Conservation (phyloP, 2,797 vertebrate species). For the Pagetopsis macropterus region DNA sequence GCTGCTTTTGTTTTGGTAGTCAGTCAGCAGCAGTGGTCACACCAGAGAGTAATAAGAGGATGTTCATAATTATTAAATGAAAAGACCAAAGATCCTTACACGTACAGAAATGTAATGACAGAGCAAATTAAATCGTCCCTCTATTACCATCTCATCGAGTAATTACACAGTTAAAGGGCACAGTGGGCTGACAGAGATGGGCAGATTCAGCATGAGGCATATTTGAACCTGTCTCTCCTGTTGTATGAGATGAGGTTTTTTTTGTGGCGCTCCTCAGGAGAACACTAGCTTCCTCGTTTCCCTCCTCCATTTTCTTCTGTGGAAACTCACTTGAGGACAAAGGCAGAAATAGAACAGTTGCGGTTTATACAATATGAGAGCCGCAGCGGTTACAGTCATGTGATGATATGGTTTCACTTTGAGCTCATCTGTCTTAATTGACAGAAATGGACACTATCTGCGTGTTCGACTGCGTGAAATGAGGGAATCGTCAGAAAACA, state of each 20-base stretch:
- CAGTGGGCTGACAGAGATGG: conserved; percentile 58
- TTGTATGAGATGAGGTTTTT: conserved; percentile 32
- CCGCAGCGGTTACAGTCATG: conserved; percentile 24
- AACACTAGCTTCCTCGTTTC: conserved; percentile 39
- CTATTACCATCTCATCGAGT: conserved; percentile 71
- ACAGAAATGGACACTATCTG: conserved; percentile 56
- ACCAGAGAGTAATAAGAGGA: conserved; percentile 61
- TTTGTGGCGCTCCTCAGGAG: conserved; percentile 31
- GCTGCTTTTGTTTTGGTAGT: conserved; percentile 60
- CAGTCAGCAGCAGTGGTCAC: conserved; percentile 55
- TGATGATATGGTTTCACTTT: conserved; percentile 46
- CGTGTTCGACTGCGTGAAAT: conserved; percentile 30
- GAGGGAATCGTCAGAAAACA: conserved; percentile 59
- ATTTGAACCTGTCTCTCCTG: conserved; percentile 38
- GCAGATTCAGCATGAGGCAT: conserved; percentile 52
- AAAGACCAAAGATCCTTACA: conserved; percentile 72
- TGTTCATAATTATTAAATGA: conserved; percentile 79
- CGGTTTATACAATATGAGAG: conserved; percentile 36
- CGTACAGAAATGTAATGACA: conserved; percentile 75
- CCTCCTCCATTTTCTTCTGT: conserved; percentile 41
- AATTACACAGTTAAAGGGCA: conserved; percentile 73
- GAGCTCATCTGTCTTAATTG: conserved; percentile 70
- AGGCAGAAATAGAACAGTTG: conserved; percentile 52
- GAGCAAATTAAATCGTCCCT: conserved; percentile 74
- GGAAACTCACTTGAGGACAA: conserved; percentile 38